These are phyloP conservation scores for Leptopilina clavipes DNA, from an alignment of 1,140 invertebrate genomes.

Conservation along the genomic window DNA sequence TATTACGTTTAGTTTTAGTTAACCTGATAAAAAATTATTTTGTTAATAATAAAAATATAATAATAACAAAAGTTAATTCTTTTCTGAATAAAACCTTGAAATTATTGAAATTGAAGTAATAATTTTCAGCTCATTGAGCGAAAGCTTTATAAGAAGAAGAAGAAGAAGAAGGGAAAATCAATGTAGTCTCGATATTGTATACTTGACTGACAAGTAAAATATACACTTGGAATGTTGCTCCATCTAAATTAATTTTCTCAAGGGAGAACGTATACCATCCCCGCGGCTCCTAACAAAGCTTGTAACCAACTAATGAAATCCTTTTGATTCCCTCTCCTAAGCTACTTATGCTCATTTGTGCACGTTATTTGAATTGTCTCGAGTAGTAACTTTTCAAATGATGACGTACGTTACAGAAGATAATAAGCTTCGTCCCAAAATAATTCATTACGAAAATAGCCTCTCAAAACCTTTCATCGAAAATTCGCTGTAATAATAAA, in stretches of 20 bases:
- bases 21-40: too few species aligned
- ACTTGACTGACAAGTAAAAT: background rate
- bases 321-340: constrained; percentile 1
- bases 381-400: constrained; percentile 29
- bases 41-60: too few species aligned
- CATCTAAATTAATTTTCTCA: background rate
- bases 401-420: constrained; percentile 35
- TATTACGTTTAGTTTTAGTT: too few species aligned
- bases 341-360: constrained; percentile 15
- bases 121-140: background rate
- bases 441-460: constrained; percentile 44
- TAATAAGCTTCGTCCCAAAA: constrained; percentile 39
- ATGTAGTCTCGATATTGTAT: background rate
- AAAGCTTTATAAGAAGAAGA: constrained; percentile 1
- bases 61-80: background rate
- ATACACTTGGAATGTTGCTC: background rate
- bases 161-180: too few species aligned
- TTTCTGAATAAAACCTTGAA: background rate
- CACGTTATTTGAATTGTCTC: constrained; percentile 2
- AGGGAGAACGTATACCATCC: background rate
- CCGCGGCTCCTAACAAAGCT: background rate
- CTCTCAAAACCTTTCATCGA: background rate
- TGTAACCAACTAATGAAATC: background rate
- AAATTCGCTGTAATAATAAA: background rate
- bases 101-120: background rate